These are phyloP conservation scores for Papilio dardanus DNA, from an alignment of 1,140 invertebrate genomes.

Conservation along the genomic window DNA sequence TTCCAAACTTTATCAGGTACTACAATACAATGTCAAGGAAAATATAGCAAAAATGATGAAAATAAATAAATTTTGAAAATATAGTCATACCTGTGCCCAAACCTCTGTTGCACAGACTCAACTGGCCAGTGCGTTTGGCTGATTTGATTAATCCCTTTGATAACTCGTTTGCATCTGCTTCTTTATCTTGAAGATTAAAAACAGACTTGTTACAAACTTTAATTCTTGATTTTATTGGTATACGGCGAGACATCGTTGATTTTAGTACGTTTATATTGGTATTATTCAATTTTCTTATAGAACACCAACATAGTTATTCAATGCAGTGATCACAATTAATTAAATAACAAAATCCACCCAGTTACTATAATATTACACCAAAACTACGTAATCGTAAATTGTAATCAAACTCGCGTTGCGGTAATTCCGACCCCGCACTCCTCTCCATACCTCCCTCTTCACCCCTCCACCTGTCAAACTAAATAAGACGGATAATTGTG, in stretches of 20 bases:
- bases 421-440: slow-evolving; percentile 7
- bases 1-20: slow-evolving; percentile 92
- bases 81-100: slow-evolving; percentile 86
- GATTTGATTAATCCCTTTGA: slow-evolving; percentile 88
- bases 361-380: background rate
- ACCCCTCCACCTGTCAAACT: background rate
- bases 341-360: slow-evolving; percentile 17
- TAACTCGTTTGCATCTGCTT: slow-evolving; percentile 86
- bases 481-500: background rate
- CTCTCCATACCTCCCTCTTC: background rate
- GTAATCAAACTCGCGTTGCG: slow-evolving; percentile 6
- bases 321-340: slow-evolving; percentile 13
- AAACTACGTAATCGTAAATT: slow-evolving; percentile 11
- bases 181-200: slow-evolving; percentile 87
- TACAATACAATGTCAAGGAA: slow-evolving; percentile 64
- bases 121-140: slow-evolving; percentile 89
- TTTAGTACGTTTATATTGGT: background rate
- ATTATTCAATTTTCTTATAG: background rate
- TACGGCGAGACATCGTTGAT: slow-evolving; percentile 85
- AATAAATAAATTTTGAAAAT: slow-evolving; percentile 28
- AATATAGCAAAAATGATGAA: slow-evolving; percentile 21
- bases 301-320: slow-evolving; percentile 29
- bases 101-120: slow-evolving; percentile 90
- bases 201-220: slow-evolving; percentile 83
- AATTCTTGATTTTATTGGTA: slow-evolving; percentile 64